Evolutionary conservation across 2,797 vertebrate genomes (phyloP), one percentile per base, ranked within the genome.

Genomic region (Phoeniculus purpureus): DNA sequence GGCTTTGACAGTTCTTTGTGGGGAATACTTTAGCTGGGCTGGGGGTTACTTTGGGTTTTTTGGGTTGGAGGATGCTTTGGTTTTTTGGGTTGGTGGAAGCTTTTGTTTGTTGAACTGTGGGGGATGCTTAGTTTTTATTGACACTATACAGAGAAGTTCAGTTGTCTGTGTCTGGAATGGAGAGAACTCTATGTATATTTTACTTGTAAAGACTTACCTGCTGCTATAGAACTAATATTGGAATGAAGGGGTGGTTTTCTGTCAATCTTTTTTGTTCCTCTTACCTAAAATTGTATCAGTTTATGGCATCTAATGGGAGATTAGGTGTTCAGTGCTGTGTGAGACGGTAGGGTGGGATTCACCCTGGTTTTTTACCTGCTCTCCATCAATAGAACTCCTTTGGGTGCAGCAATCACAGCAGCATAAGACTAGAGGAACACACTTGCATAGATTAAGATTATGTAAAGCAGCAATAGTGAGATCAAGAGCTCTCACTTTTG

Each of bases 221-320:
- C 23, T 32, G 16, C 61, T 87, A 21, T 52, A 71, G 90, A 87
- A 43, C 13, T 68, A 71, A 76, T 85, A 83, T 74, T 85, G 26
- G 21, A 21, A 15, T 54, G 47, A 81, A 45, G 18, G 14, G 13
- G 4, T 89, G 50, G 4, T 4, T 2, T 82, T 91, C 1, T 5
- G 19, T 50, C 7, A 37, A 40, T 55, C 21, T 62, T 43, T 79
- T 59, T 14, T 15, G 6, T 21, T 71, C 48, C n/a, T 60, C 19
- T 54, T 71, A 37, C 13, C n/a, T 65, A 59, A 27, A 56, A 25
- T 43, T 47, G 13, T 78, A 37, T 88, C 4, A 1, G 4, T 73
- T 85, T 75, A 18, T 48, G 40, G 67, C 62, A 58, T 11, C 23
- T 27, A 20, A 40, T 47, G 40, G 54, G 48, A 87, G 26, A 27